Evolutionary conservation across 2,888 invertebrate genomes (phyloP), one percentile per base, ranked within the genome.

Genomic region (Chymomyza amoena): DNA sequence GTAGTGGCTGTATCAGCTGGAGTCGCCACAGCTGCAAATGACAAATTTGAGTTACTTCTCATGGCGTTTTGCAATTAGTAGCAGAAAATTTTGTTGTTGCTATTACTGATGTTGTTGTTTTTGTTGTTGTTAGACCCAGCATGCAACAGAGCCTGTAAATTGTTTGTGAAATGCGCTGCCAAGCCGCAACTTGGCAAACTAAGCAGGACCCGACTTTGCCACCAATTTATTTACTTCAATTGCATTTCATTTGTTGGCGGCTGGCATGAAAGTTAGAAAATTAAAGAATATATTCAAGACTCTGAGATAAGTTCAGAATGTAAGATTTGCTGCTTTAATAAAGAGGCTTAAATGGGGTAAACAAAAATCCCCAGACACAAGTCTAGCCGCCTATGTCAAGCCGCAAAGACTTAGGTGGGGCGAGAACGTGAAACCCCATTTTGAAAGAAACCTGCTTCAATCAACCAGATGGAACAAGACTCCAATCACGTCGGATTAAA

Each of bases 81-180:
- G 39, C 39, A 13, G 13, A 45, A 45, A 13, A 13, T 45, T 13
- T 45, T 45, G 39, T 13, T 13, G 39, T 7, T 9, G 6, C 10
- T 39, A 10, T 39, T 10, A 2, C 6, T 39, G 3, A 13, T 39
- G 39, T 39, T 13, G 9, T 39, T 10, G 39, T 39, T 39, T 7
- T 39, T 45, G 4, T 45, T 45, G 39, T 45, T 45, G 39, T 13
- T 45, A 13, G 7, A 45, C 39, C 10, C 39, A 45, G 39, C 39
- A 54, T 54, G 54, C 20, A 18, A 54, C 54, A 16, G 18, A 20
- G 7, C 59, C 28, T 71, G 70, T 61, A 81, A 87, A 83, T 82
- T 83, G 85, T 84, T 83, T 84, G 85, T 81, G 77, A 86, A 83
- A 73, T 75, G 54, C 54, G 54, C 54, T 16, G 54, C 54, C 59